Evolutionary conservation across 64 coral and sea anemone genomes (phyloP).

Genomic region (Trachythela sp.): DNA sequence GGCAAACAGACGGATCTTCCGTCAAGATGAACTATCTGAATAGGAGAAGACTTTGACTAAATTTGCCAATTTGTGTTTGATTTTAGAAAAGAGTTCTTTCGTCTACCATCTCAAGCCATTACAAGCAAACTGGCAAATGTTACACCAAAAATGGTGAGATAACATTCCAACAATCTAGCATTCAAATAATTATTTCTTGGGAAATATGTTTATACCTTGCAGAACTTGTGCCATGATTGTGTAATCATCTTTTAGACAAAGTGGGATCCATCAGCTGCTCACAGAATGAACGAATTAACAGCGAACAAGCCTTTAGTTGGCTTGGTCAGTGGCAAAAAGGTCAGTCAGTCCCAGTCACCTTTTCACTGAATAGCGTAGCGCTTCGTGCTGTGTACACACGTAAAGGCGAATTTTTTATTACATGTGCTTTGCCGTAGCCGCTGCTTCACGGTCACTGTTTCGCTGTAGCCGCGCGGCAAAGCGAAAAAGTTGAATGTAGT

Average conservation of each 20-base stretch:
- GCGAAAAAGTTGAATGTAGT: too few species aligned
- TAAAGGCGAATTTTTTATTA: neutral
- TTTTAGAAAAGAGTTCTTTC: neutral
- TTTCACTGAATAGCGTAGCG: too few species aligned
- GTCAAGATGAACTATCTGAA: neutral
- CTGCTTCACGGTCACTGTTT: too few species aligned
- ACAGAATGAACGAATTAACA: slow-evolving; percentile 83
- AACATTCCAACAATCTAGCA: too few species aligned
- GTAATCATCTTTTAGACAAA: slow-evolving; percentile 22
- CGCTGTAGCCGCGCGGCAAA: too few species aligned
- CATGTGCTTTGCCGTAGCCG: too few species aligned
- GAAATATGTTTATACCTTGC: neutral
- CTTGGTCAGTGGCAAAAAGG: slow-evolving; percentile 73
- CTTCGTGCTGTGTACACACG: too few species aligned
- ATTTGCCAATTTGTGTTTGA: neutral
- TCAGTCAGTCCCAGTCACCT: too few species aligned
- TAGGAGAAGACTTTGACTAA: neutral
- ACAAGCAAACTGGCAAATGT: neutral
- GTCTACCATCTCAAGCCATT: neutral
- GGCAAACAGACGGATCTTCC: neutral
- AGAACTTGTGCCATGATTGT: neutral
- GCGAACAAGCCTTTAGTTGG: slow-evolving; percentile 78
- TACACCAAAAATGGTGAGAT: neutral
- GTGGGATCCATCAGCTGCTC: slow-evolving; percentile 64
- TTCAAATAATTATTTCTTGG: neutral